A percentile compares a stretch with the other conserved stretches of the same genome.
Evolutionary conservation across 2,888 invertebrate species (phyloP).

Genomic region (Laothoe populi): DNA sequence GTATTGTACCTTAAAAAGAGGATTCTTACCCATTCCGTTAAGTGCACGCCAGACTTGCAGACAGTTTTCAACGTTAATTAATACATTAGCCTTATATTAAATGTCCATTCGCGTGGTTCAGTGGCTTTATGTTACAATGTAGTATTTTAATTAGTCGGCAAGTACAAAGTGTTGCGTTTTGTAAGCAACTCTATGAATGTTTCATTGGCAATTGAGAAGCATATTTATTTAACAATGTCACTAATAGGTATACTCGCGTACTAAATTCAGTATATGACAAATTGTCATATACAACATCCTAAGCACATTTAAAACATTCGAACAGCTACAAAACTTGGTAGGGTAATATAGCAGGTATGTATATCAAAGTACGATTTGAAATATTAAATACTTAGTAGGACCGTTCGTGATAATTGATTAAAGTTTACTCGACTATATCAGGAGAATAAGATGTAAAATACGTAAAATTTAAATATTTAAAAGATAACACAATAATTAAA

Average conservation of each 20-base stretch:
- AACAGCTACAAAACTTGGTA: neutral
- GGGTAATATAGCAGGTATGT: conserved; percentile 9
- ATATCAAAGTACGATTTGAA: neutral
- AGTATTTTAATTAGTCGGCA: conserved; percentile 65
- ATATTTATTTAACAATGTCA: conserved; percentile 35
- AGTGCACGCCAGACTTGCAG: conserved; percentile 41
- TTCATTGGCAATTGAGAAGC: conserved; percentile 34
- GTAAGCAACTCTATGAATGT: conserved; percentile 39
- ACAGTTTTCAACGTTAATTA: conserved; percentile 51
- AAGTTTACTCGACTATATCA: neutral
- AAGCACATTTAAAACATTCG: neutral
- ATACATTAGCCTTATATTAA: conserved; percentile 52
- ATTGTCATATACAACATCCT: conserved; percentile 3
- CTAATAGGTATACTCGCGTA: conserved; percentile 15
- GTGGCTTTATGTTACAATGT: conserved; percentile 62
- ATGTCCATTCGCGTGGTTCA: conserved; percentile 51
- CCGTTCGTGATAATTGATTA: conserved; percentile 7
- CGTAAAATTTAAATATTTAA: neutral
- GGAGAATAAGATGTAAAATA: neutral
- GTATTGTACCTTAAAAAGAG: neutral
- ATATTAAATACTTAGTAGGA: neutral
- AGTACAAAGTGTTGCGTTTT: conserved; percentile 55
- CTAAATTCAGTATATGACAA: neutral
- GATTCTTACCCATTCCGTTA: conserved; percentile 32
- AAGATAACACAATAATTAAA: neutral